These are phyloP conservation scores for Haliaeetus leucogaster DNA, from an alignment of 2,113 vertebrate genomes.

Conservation along the genomic window DNA sequence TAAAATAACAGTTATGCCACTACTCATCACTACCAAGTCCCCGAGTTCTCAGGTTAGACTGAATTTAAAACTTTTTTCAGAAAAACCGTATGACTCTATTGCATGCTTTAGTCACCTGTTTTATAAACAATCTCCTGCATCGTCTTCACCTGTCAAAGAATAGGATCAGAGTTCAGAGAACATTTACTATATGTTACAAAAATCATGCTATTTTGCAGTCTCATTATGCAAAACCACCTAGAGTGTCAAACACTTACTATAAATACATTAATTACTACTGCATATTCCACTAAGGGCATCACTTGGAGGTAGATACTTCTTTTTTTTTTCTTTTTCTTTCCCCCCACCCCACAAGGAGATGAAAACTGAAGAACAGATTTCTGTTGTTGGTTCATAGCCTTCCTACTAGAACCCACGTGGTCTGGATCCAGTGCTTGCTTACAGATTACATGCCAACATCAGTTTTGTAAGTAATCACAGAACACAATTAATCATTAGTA, in stretches of 20 bases:
- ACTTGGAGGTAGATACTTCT: background rate
- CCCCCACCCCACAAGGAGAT: background rate
- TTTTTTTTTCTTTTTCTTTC: no score
- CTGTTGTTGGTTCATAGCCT: background rate
- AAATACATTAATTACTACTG: background rate
- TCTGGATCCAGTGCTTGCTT: background rate
- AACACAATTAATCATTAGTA: background rate
- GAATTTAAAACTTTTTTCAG: background rate
- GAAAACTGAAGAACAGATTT: background rate
- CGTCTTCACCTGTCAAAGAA: background rate
- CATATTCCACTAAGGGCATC: background rate
- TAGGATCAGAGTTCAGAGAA: background rate
- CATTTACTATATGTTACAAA: background rate
- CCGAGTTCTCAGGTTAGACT: background rate
- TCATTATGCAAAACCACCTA: background rate
- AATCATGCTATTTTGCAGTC: background rate
- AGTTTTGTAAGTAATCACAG: background rate
- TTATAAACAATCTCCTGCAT: background rate
- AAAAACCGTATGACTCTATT: accelerated
- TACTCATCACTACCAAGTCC: background rate
- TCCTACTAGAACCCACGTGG: background rate
- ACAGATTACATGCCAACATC: background rate
- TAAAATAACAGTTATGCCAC: background rate
- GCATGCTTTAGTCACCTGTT: background rate
- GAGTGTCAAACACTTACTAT: background rate